A percentile compares a stretch with the other conserved stretches of the same genome.
Evolutionary conservation across 2,888 invertebrate species (phyloP).

Genomic region (Idaea dimidiata): DNA sequence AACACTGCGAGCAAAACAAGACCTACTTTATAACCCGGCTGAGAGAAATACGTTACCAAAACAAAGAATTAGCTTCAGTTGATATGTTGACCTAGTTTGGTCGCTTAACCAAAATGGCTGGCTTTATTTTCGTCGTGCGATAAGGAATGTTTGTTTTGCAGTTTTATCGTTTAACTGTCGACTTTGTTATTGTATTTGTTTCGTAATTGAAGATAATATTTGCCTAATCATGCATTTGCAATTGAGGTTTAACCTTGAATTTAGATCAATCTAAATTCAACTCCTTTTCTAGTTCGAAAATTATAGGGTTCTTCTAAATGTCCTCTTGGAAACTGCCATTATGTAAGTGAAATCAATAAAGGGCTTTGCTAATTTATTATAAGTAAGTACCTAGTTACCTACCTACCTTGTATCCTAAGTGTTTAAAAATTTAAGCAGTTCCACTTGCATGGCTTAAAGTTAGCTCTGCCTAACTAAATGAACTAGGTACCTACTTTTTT

Average conservation of each 20-base stretch:
- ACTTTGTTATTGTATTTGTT: conserved; percentile 4
- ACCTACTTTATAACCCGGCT: conserved; percentile 52
- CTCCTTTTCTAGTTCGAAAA: neutral
- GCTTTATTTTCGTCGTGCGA: conserved; percentile 41
- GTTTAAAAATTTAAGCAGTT: too few relatives aligned
- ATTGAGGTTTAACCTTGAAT: neutral
- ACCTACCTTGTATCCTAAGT: too few relatives aligned
- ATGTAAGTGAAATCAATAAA: too few relatives aligned
- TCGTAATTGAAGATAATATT: conserved; percentile 7
- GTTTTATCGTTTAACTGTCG: conserved; percentile 23
- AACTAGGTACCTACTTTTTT: too few relatives aligned
- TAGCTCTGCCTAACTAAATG: too few relatives aligned
- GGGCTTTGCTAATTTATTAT: too few relatives aligned
- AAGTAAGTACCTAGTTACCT: too few relatives aligned
- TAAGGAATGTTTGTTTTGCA: conserved; percentile 45
- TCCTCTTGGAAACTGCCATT: neutral
- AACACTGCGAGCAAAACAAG: conserved; percentile 66
- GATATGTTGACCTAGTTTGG: conserved; percentile 29
- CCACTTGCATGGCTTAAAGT: too few relatives aligned
- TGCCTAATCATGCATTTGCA: neutral
- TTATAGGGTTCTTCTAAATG: neutral
- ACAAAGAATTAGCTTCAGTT: conserved; percentile 52
- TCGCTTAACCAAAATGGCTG: conserved; percentile 26
- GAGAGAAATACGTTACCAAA: conserved; percentile 38
- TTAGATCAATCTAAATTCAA: neutral